A percentile compares a stretch with the other conserved stretches of the same genome.
Conservation (phyloP, 2,888 invertebrate species). For the Allolobophora icterica region DNA sequence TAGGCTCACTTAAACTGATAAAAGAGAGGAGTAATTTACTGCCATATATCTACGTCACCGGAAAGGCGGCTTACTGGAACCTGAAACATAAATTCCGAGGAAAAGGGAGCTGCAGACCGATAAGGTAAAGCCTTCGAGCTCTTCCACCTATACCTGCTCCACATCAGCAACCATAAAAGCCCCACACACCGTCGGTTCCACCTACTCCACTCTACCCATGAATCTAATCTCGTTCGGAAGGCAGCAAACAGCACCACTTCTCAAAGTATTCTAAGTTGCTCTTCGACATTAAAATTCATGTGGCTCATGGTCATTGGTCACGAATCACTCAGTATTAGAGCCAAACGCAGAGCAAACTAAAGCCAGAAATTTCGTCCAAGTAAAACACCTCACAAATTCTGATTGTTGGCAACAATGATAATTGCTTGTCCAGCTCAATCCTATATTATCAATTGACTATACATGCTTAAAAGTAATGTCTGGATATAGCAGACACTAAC, state of each 20-base stretch:
- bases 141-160: not conserved
- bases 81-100: not conserved
- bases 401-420: not conserved
- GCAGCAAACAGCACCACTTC: not conserved
- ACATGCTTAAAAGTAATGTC: not conserved
- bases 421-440: not conserved
- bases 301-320: not conserved
- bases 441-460: not conserved
- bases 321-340: not conserved
- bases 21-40: not conserved
- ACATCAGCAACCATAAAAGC: not conserved
- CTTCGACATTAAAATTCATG: not conserved
- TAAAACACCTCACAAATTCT: not conserved
- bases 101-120: not conserved
- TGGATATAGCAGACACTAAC: not conserved
- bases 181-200: not conserved
- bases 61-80: not conserved
- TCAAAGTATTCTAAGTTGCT: not conserved
- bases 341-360: not conserved
- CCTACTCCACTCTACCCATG: not conserved
- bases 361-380: not conserved
- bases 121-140: not conserved
- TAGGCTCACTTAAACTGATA: not conserved
- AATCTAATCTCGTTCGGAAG: not conserved
- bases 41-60: not conserved